Conservation (phyloP, 2,113 vertebrate species). For the Prunella himalayana region DNA sequence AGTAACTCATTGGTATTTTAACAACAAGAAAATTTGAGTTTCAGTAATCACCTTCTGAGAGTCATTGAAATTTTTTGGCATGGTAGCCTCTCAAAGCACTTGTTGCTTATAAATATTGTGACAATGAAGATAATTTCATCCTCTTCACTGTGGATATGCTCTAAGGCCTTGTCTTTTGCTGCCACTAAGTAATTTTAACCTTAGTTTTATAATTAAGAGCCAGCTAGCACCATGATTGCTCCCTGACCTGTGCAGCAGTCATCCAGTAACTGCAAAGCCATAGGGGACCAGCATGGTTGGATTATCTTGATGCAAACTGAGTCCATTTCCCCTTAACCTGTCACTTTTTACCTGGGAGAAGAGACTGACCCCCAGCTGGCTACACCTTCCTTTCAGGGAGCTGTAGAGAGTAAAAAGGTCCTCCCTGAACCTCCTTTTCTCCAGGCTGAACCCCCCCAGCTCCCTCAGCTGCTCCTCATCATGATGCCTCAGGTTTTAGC, state of each 20-base stretch:
- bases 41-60: neutral
- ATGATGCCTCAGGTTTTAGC: neutral
- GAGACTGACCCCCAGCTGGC: neutral
- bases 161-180: neutral
- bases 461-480: neutral
- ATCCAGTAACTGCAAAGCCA: neutral
- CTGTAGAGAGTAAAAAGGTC: too few relatives aligned
- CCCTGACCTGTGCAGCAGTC: neutral
- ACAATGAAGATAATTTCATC: neutral
- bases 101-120: neutral
- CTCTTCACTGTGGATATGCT: neutral
- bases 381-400: neutral
- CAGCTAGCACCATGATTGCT: neutral
- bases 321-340: neutral
- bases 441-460: neutral
- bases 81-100: neutral
- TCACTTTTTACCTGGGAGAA: neutral
- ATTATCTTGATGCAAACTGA: neutral
- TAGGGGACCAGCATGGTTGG: fast-evolving
- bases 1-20: neutral
- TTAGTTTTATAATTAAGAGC: neutral
- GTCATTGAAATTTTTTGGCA: neutral
- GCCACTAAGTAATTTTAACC: neutral
- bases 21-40: neutral
- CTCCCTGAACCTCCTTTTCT: neutral